Evolutionary conservation across 2,113 vertebrate species (phyloP).

Genomic region (Pseudorasbora parva): DNA sequence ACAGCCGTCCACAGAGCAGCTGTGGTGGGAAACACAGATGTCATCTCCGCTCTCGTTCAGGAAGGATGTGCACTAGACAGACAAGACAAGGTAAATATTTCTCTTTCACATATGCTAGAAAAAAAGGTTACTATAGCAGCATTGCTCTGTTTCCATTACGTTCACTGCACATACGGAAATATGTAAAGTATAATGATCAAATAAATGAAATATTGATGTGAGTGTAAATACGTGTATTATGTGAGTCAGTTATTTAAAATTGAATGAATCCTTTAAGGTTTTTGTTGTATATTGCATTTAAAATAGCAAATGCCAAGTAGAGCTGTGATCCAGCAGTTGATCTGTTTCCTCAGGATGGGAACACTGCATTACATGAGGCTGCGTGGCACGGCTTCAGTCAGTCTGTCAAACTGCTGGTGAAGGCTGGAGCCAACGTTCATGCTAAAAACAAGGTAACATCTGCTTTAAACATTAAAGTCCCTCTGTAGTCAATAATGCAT

Average conservation of each 20-base stretch:
- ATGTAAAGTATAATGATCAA: neutral
- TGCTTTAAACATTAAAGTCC: neutral
- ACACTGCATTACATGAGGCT: constrained; percentile 92
- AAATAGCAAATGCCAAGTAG: neutral
- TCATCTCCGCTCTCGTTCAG: constrained; percentile 86
- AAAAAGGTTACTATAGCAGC: neutral
- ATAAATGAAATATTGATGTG: no score
- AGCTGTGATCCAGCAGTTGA: neutral
- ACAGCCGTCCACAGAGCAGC: constrained; percentile 92
- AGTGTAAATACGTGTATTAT: no score
- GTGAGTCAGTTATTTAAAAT: no score
- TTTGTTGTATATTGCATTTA: neutral
- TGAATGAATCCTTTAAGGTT: no score
- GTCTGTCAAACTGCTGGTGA: constrained; percentile 92
- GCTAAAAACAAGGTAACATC: constrained; percentile 90
- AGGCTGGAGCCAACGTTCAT: constrained; percentile 93
- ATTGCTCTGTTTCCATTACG: neutral
- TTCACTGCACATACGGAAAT: constrained; percentile 65
- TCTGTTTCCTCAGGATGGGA: constrained; percentile 83
- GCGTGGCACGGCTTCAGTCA: constrained; percentile 97
- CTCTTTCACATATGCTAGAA: neutral
- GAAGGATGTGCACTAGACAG: constrained; percentile 94
- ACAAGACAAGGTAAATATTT: constrained; percentile 89
- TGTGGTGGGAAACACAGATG: constrained; percentile 87
- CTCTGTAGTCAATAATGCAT: no score